A percentile compares a stretch with the other conserved stretches of the same genome.
Conservation (phyloP, 2,888 invertebrate genomes). For the Caenorhabditis sp. region DNA sequence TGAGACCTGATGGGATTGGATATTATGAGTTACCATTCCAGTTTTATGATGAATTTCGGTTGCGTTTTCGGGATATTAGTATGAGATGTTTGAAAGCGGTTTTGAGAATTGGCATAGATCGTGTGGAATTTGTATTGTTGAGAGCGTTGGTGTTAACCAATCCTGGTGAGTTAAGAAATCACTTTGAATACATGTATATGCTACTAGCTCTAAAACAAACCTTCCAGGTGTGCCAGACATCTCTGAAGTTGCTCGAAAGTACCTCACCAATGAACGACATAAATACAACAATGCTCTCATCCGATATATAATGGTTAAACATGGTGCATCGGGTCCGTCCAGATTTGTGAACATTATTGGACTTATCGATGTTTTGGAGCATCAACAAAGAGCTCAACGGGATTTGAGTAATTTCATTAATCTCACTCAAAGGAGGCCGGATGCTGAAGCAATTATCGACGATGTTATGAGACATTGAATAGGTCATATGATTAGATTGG, state of each 20-base stretch:
- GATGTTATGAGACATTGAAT: conserved; percentile 15
- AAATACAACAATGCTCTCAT: conserved; percentile 27
- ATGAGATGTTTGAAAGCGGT: neutral
- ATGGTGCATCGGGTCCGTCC: conserved; percentile 18
- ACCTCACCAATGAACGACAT: conserved; percentile 10
- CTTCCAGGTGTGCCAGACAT: neutral
- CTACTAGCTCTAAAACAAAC: no score
- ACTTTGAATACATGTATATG: no score
- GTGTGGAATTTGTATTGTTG: neutral
- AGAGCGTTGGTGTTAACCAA: neutral
- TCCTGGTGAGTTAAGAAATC: neutral
- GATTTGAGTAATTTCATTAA: neutral
- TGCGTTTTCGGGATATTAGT: neutral
- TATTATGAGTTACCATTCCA: neutral
- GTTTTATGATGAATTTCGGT: neutral
- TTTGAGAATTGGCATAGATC: neutral
- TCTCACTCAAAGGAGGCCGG: neutral
- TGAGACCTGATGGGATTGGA: neutral
- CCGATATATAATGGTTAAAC: conserved; percentile 14
- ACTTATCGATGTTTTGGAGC: conserved; percentile 23
- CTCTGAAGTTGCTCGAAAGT: neutral
- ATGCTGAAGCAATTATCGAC: conserved; percentile 16
- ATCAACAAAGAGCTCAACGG: conserved; percentile 26
- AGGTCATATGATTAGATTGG: no score
- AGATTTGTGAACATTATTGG: conserved; percentile 20